Evolutionary conservation across 2,888 invertebrate species (phyloP), one percentile per base, ranked within the genome.

Genomic region (Oligia strigilis): DNA sequence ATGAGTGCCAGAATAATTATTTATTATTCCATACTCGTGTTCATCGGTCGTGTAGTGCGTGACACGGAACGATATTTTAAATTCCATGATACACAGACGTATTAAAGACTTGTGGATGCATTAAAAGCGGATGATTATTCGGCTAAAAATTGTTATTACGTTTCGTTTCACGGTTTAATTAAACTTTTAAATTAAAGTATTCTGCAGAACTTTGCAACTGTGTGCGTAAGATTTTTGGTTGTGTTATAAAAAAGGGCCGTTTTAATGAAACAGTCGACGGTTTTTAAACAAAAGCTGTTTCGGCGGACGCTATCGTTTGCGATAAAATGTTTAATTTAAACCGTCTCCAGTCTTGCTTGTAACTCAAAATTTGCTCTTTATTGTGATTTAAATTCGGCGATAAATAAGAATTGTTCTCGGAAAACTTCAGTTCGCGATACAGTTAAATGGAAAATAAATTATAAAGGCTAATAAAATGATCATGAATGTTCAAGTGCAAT

Each of bases 1-100:
- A 95, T 94, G 94, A 95, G 93, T 89, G 91, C 92, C 92, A 92
- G 92, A 92, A 93, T 93, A 93, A 94, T 93, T 94, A 93, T 95
- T 93, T 93, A 92, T 92, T 91, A 93, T 92, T 92, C 92, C 91
- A 89, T 88, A 91, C 89, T 88, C 87, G 86, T 84, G 79, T 79
- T 85, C 88, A 88, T 88, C 84, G 89, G 79, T 89, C 90, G 92
- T 93, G 93, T 89, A 82, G 91, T 92, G 92, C 93, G 93, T 93
- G 93, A 91, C 85, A 89, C 92, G 91, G 91, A 92, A 92, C 92
- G 86, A 92, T 94, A 93, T 92, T 93, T 93, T 92, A 91, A 90
- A 90, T 87, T 87, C 88, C 85, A 87, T 81, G 88, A 87, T 84
- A 89, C 80, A 91, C 89, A 73, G 71, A 79, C 62, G 62, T 79